Base-by-base conservation (phyloP, 1,140 invertebrate species). In the Cryptotermes secundus region DNA sequence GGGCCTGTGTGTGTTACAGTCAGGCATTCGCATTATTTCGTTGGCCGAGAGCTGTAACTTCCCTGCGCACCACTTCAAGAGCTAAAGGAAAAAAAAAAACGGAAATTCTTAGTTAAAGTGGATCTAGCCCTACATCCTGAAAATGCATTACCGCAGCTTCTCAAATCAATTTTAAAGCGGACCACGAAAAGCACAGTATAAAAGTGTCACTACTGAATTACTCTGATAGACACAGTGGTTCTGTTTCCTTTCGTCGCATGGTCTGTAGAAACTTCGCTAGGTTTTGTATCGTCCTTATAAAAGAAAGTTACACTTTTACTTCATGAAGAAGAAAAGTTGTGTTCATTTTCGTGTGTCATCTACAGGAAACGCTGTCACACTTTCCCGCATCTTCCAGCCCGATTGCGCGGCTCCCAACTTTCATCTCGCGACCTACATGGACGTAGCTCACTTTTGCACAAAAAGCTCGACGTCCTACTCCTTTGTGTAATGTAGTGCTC, bases 361-460 rank as follows among this genome's bases (percentile, higher is more conserved):
- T 72, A 31, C 59, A 72, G 59, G 59, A 72, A 72, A 72, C n/a
- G 7, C 59, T 72, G 59, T 72, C 59, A 72, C 59, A 72, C 59
- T 72, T 72, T 72, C 45, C n/a, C 31, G 59, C 26, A 14, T 72
- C 59, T 72, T 72, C 26, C 59, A 72, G 26, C n/a, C 59, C 59
- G 59, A 72, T 72, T 72, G 59, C 9, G 0, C 22, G 59, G 59
- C 59, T 7, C 10, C 26, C 59, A 72, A 72, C 59, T 72, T 72
- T 72, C 59, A 72, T 72, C 59, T 31, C 4, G 9, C 59, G 59
- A 72, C 59, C 59, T n/a, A 72, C 59, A 72, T 72, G 26, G 9
- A 6, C 59, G 7, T n/a, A 10, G 26, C 4, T 31, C 59, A 31
- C 59, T 72, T 72, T 72, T 72, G 14, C n/a, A 31, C 9, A n/a